Conservation (phyloP, 2,113 vertebrate species). For the Scomber colias region DNA sequence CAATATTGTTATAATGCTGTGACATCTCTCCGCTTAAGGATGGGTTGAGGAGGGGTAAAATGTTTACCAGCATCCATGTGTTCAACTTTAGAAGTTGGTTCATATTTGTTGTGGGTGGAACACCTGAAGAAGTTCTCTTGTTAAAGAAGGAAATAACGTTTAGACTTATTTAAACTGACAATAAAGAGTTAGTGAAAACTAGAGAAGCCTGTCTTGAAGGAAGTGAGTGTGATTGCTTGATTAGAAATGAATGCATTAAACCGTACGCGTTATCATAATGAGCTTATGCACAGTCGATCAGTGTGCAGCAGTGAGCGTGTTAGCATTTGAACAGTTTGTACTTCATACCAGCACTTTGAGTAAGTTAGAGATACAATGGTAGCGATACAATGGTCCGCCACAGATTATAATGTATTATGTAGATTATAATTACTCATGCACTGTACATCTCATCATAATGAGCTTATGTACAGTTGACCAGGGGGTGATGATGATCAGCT, state of each 20-base stretch:
- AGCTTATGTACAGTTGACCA: not conserved
- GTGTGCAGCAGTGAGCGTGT: not conserved
- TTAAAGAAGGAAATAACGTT: constrained; percentile 40
- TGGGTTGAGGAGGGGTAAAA: constrained; percentile 2
- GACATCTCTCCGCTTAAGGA: constrained; percentile 19
- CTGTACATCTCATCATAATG: not conserved
- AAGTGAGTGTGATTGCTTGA: constrained; percentile 1
- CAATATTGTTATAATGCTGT: constrained; percentile 42
- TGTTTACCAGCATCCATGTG: constrained; percentile 36
- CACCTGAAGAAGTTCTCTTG: constrained; percentile 29
- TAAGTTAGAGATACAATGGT: not conserved
- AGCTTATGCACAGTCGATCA: not conserved
- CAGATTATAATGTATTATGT: too few species aligned
- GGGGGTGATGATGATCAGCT: too few species aligned
- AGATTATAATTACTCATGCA: too few species aligned
- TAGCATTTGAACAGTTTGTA: not conserved
- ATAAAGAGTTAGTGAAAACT: constrained; percentile 53
- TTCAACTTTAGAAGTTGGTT: constrained; percentile 74
- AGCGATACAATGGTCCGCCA: too few species aligned
- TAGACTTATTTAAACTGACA: constrained; percentile 60
- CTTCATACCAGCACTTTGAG: too few species aligned
- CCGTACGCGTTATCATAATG: not conserved
- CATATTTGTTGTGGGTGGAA: constrained; percentile 21
- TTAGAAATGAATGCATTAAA: not conserved
- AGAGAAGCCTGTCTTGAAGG: not conserved